Percentiles rank a stretch among this genome's conserved stretches.
These are phyloP conservation scores for Semnornis frantzii DNA, from an alignment of 2,113 vertebrate species.

Conservation along the genomic window DNA sequence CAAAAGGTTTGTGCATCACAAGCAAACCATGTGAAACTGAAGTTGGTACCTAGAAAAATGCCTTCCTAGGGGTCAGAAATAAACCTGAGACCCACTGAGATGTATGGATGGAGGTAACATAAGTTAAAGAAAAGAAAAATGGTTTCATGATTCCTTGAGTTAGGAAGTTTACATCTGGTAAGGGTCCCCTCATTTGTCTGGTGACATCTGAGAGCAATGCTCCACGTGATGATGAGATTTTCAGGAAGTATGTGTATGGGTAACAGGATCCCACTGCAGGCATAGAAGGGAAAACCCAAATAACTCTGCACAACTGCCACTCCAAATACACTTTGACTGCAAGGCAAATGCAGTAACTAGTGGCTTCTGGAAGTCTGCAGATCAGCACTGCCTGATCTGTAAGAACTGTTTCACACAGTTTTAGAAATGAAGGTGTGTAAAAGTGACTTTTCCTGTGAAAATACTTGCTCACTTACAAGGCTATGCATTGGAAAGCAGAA, in stretches of 20 bases:
- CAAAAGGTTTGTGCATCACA: neutral
- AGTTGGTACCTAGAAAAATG: neutral
- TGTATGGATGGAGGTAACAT: neutral
- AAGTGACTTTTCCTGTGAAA: neutral
- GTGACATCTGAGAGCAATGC: neutral
- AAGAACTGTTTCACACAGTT: neutral
- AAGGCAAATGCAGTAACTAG: neutral
- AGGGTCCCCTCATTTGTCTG: neutral
- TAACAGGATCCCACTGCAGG: neutral
- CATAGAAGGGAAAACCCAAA: neutral
- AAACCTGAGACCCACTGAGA: neutral
- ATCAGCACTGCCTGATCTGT: neutral
- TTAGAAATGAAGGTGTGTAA: neutral
- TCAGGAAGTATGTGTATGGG: neutral
- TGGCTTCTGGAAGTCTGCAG: neutral
- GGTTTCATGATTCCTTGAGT: neutral
- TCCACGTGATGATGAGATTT: neutral
- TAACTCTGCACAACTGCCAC: neutral
- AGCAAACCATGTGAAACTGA: neutral
- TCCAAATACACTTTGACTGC: neutral
- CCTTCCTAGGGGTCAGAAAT: neutral
- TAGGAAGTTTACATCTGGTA: neutral
- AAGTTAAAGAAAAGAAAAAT: neutral
- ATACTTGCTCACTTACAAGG: neutral
- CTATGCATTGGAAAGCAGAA: neutral